These are phyloP conservation scores for Castor canadensis DNA, from an alignment of 2,113 vertebrate species.

Conservation along the genomic window DNA sequence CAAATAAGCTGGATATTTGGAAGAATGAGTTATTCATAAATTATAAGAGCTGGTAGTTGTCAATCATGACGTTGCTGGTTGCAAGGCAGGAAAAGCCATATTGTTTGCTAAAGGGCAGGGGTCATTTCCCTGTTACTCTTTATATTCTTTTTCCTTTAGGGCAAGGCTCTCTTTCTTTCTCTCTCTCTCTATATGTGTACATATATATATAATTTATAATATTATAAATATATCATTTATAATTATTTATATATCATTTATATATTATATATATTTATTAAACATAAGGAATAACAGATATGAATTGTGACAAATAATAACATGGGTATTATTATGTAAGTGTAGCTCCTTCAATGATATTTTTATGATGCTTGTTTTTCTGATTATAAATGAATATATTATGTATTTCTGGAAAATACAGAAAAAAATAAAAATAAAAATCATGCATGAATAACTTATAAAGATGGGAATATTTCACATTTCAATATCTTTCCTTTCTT, in stretches of 20 bases:
- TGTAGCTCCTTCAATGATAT: neutral
- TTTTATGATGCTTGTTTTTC: neutral
- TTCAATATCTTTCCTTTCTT: neutral
- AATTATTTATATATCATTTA: too few relatives aligned
- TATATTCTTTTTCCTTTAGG: neutral
- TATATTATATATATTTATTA: neutral
- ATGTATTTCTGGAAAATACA: neutral
- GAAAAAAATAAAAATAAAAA: neutral
- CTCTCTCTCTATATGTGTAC: too few relatives aligned
- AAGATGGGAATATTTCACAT: neutral
- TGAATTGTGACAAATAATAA: neutral
- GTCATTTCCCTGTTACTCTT: neutral
- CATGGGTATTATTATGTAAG: neutral
- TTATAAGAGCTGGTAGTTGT: neutral
- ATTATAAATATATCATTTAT: too few relatives aligned
- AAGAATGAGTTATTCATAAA: neutral
- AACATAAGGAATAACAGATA: neutral
- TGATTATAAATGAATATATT: too few relatives aligned
- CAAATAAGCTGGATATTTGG: neutral
- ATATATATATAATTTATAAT: too few relatives aligned
- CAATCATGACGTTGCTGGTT: neutral
- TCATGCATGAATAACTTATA: neutral
- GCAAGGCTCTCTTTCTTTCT: too few relatives aligned
- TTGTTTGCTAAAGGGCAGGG: neutral
- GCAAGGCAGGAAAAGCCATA: neutral